Conservation (phyloP, 2,888 invertebrate species). For the Machimus atricapillus region DNA sequence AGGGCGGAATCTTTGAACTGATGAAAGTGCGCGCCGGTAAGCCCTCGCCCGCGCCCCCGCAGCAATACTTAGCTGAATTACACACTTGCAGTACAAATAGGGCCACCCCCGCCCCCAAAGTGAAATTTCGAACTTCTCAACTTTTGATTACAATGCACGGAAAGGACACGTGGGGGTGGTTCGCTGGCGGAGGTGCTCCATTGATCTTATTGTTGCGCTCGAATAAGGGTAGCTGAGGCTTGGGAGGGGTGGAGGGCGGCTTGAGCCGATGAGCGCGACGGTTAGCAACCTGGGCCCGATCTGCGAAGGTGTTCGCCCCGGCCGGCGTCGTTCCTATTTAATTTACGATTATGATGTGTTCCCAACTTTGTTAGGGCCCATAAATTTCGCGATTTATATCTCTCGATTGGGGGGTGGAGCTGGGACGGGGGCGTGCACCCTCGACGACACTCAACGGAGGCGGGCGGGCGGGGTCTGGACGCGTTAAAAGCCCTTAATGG, state of each 20-base stretch:
- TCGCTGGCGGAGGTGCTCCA: not conserved
- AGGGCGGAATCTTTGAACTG: not conserved
- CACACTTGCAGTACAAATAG: not conserved
- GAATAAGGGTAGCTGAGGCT: not conserved
- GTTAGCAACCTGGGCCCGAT: not conserved
- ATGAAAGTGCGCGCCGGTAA: not conserved
- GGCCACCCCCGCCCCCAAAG: not conserved
- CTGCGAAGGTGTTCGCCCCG: not conserved
- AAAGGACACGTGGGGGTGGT: not conserved
- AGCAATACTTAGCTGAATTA: not conserved
- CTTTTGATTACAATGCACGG: not conserved
- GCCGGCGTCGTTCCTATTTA: not conserved
- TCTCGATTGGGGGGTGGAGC: not conserved
- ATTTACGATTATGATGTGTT: constrained; percentile 9
- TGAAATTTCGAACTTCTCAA: not conserved
- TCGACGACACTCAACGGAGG: not conserved
- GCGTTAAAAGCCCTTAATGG: not conserved
- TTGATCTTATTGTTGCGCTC: not conserved
- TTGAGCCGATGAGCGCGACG: not conserved
- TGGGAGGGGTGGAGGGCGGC: not conserved
- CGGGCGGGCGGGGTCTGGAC: not conserved
- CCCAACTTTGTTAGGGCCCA: not conserved
- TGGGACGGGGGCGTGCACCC: not conserved
- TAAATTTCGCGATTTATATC: constrained; percentile 11
- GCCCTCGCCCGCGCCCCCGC: not conserved